These are phyloP conservation scores for Sceloporus undulatus DNA, from an alignment of 2,113 vertebrate species.

Conservation along the genomic window DNA sequence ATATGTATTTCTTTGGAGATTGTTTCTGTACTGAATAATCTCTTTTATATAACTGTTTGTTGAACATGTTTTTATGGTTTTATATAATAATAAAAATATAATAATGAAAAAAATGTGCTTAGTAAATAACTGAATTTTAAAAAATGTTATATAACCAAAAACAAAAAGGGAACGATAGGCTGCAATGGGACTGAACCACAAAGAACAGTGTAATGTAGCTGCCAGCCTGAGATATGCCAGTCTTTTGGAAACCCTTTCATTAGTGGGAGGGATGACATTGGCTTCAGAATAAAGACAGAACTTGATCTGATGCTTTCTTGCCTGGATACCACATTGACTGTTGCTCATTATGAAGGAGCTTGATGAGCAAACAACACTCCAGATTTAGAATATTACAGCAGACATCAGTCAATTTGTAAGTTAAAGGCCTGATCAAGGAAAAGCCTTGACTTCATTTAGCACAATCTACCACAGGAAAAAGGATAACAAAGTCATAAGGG, in stretches of 20 bases:
- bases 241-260: slow-evolving; percentile 67
- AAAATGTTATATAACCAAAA: slow-evolving; percentile 47
- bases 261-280: slow-evolving; percentile 53
- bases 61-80: too few relatives aligned
- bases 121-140: slow-evolving; percentile 2
- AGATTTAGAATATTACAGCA: slow-evolving; percentile 58
- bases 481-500: slow-evolving; percentile 10
- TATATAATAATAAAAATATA: too few relatives aligned
- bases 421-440: slow-evolving; percentile 51
- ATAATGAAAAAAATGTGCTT: slow-evolving; percentile 12
- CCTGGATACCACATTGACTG: slow-evolving; percentile 60
- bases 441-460: slow-evolving; percentile 63
- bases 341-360: slow-evolving; percentile 62
- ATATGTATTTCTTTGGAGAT: too few relatives aligned
- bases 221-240: slow-evolving; percentile 62
- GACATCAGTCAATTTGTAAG: slow-evolving; percentile 63
- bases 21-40: too few relatives aligned
- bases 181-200: slow-evolving; percentile 62
- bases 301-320: slow-evolving; percentile 67
- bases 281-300: slow-evolving; percentile 65
- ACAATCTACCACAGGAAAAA: not conserved
- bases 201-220: slow-evolving; percentile 58
- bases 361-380: slow-evolving; percentile 64
- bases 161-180: slow-evolving; percentile 52
- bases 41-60: too few relatives aligned